Evolutionary conservation across 2,113 vertebrate genomes (phyloP), one percentile per base, ranked within the genome.

Genomic region (Phalacrocorax pelagicus): DNA sequence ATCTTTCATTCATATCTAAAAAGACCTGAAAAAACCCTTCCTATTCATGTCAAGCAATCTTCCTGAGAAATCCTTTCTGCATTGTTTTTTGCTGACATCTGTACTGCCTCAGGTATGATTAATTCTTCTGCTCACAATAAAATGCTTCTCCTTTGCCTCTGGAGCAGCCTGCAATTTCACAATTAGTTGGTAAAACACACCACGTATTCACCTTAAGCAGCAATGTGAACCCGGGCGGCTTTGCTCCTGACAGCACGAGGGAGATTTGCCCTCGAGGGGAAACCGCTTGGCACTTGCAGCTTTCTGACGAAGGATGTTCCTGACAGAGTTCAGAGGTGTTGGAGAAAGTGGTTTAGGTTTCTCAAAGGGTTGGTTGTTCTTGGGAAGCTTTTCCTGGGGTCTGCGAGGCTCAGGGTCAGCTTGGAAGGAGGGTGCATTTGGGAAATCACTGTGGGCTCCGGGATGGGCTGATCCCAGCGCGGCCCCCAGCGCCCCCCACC

Each of bases 101-200:
- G 92, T 86, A 90, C 86, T 96, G 96, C 96, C 96, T 88, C 91
- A 93, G 93, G 96, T 97, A 96, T 97, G 97, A 97, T 97, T 97
- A 93, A 97, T 97, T 96, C 86, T 77, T 51, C 71, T 69, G 72
- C 80, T 97, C 83, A 97, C 96, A 98, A 98, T 97, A 92, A 97
- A 97, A 95, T 57, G 88, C 91, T 97, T 96, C 96, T 96, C 93
- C 94, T 94, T 96, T 88, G 92, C 80, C 51, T 91, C 92, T 94
- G 90, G 82, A 93, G 94, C 90, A 96, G 93, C 66, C 87, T 87
- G 95, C 88, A 93, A 90, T 97, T 96, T 97, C 97, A 97, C 95
- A 97, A 96, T 95, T 78, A 97, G 90, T 20, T 59, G 65, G 83
- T 93, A 90, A 97, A 96, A 92, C 92, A 96, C 94, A 92, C 86